Conservation (phyloP, 2,797 vertebrate genomes). For the Rhynchonycteris naso region DNA sequence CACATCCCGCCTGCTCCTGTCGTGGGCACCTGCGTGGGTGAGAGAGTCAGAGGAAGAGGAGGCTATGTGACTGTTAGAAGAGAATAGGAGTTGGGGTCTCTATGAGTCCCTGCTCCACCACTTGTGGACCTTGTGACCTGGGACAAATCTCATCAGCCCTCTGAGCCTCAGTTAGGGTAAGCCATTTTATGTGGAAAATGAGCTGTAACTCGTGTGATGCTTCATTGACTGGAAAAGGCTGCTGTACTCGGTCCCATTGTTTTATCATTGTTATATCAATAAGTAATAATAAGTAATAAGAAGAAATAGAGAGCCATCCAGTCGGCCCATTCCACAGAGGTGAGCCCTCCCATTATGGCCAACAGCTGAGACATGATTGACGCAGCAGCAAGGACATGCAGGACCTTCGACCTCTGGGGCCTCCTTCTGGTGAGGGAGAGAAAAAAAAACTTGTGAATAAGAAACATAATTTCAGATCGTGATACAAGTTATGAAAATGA, state of each 20-base stretch:
- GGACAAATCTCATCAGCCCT: background rate
- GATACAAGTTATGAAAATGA: background rate
- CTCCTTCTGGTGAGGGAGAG: background rate
- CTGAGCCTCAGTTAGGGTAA: background rate
- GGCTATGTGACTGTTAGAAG: background rate
- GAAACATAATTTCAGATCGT: background rate
- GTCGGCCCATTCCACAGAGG: background rate
- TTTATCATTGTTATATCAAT: background rate
- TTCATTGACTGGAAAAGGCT: background rate
- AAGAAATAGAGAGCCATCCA: background rate
- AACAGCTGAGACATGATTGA: background rate
- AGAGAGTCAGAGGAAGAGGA: background rate
- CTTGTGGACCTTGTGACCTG: background rate
- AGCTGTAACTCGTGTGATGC: background rate
- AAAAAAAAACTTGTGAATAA: background rate
- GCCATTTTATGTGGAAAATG: background rate
- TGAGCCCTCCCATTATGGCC: background rate
- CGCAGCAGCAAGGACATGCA: background rate
- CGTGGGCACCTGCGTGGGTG: fast-evolving
- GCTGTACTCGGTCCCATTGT: background rate
- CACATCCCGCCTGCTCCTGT: background rate
- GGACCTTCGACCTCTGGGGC: background rate
- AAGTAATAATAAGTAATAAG: background rate
- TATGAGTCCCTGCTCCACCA: background rate
- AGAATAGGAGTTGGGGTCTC: background rate